Conservation (phyloP, 2,888 invertebrate species). For the Acholoe squamosa region DNA sequence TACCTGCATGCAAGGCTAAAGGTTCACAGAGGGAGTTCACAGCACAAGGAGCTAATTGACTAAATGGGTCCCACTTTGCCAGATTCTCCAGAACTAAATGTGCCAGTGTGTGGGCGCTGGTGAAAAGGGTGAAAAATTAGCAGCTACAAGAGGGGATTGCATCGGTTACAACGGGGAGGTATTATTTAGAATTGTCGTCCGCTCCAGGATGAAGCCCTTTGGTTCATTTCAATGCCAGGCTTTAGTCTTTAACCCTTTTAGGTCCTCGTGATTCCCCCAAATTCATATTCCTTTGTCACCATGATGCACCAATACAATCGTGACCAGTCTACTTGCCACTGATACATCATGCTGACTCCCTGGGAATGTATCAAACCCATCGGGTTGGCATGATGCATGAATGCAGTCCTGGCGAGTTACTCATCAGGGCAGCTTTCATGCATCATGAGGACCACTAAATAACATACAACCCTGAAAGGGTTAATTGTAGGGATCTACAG, state of each 20-base stretch:
- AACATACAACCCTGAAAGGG: not conserved
- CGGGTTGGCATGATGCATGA: too few relatives aligned
- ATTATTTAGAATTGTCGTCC: not conserved
- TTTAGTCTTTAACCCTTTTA: too few relatives aligned
- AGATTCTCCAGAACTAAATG: not conserved
- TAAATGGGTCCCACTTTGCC: constrained; percentile 7
- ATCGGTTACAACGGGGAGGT: constrained; percentile 31
- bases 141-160: not conserved
- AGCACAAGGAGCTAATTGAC: not conserved
- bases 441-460: not conserved
- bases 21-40: not conserved
- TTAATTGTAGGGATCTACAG: not conserved
- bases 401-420: too few relatives aligned
- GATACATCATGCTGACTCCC: too few relatives aligned
- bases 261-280: too few relatives aligned
- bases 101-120: not conserved
- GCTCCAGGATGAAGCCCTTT: not conserved
- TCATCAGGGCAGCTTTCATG: not conserved
- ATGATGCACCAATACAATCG: too few relatives aligned
- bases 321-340: too few relatives aligned
- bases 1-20: constrained; percentile 9
- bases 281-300: too few relatives aligned
- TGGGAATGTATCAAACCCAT: too few relatives aligned
- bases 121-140: constrained; percentile 37
- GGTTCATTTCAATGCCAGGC: not conserved